Evolutionary conservation across 2,113 vertebrate genomes (phyloP).

Genomic region (Lipophrys pholis): DNA sequence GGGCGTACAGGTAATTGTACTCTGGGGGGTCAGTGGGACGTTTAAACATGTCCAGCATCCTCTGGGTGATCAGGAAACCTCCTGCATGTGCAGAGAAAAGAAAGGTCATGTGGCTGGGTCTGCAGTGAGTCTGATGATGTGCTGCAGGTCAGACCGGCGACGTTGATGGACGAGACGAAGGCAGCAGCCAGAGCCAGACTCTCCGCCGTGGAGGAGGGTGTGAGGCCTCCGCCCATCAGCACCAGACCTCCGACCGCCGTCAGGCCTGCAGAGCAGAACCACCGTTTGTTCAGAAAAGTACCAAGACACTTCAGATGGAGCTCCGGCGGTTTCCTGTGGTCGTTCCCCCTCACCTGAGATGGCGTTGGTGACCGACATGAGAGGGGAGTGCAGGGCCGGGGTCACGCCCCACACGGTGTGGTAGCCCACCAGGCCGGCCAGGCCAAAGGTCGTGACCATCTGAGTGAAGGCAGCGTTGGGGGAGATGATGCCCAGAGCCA

Average conservation of each 20-base stretch:
- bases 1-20: conserved; percentile 82
- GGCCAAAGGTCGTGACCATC: conserved; percentile 95
- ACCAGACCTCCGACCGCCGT: conserved; percentile 87
- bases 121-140: neutral
- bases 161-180: conserved; percentile 87
- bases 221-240: conserved; percentile 86
- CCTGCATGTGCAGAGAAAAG: conserved; percentile 49
- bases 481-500: conserved; percentile 89
- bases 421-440: conserved; percentile 96
- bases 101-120: neutral
- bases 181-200: conserved; percentile 84
- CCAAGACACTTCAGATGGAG: no score
- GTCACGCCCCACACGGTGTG: conserved; percentile 99
- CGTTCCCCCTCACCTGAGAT: conserved; percentile 99
- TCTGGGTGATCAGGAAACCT: conserved; percentile 84
- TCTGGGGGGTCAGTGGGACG: conserved; percentile 81
- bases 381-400: conserved; percentile 95
- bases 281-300: neutral
- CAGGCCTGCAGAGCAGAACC: conserved; percentile 68
- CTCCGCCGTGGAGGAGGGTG: conserved; percentile 80
- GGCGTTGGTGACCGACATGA: conserved; percentile 99
- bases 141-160: conserved; percentile 75
- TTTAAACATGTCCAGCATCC: conserved; percentile 86
- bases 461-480: conserved; percentile 94
- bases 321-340: no score